Evolutionary conservation across 2,113 vertebrate genomes (phyloP).

Genomic region (Lota lota): DNA sequence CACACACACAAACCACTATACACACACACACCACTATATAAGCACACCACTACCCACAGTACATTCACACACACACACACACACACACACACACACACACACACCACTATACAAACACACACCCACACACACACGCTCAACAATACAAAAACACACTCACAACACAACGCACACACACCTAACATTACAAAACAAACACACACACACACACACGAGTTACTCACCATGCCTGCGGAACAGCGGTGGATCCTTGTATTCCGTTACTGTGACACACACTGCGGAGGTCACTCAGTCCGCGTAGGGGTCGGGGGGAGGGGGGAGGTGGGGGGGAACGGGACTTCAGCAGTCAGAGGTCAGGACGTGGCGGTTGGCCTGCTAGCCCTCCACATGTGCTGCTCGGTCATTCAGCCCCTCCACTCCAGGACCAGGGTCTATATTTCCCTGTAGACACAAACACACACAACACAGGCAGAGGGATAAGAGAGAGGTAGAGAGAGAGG

Average conservation of each 20-base stretch:
- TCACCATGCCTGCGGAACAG: slow-evolving; percentile 76
- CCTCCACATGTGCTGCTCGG: slow-evolving; percentile 91
- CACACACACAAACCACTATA: no score
- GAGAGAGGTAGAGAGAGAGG: no score
- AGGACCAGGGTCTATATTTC: slow-evolving; percentile 59
- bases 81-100: no score
- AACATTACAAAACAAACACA: background rate
- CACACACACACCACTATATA: slow-evolving; percentile 1
- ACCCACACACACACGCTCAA: background rate
- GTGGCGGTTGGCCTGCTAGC: slow-evolving; percentile 68
- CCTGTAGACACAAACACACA: slow-evolving; percentile 60
- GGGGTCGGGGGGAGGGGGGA: slow-evolving; percentile 19
- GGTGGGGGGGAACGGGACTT: no score
- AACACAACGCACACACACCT: no score
- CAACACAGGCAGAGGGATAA: slow-evolving; percentile 2
- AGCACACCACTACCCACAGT: no score
- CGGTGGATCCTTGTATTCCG: slow-evolving; percentile 69
- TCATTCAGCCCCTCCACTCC: slow-evolving; percentile 71
- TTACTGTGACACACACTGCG: slow-evolving; percentile 61
- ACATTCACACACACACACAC: background rate
- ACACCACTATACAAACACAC: background rate
- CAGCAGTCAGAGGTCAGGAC: slow-evolving; percentile 60
- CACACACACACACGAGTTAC: background rate
- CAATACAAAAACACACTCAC: no score
- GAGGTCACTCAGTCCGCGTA: slow-evolving; percentile 21